Conservation (phyloP, 1,140 invertebrate genomes). For the Drosophila parvula region DNA sequence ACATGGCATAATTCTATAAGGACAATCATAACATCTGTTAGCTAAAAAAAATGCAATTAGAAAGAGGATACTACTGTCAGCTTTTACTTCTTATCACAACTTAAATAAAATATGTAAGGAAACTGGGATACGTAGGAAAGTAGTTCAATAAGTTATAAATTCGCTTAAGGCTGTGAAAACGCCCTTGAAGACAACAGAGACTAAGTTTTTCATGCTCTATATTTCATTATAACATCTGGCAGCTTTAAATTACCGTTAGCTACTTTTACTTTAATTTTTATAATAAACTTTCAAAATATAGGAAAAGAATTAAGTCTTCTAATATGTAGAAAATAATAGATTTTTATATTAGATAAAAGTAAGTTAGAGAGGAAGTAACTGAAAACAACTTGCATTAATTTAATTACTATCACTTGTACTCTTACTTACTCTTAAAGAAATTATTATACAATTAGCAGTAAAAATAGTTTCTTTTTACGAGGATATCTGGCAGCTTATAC, state of each 20-base stretch:
- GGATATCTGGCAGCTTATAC: too few species aligned
- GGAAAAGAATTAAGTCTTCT: too few species aligned
- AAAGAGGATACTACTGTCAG: neutral
- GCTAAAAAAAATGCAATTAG: neutral
- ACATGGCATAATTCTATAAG: neutral
- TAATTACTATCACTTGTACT: neutral
- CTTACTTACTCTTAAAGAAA: too few species aligned
- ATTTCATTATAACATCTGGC: neutral
- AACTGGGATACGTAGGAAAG: too few species aligned
- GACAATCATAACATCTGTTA: conserved; percentile 3
- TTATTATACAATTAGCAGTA: neutral
- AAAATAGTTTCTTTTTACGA: neutral
- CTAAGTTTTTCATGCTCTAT: neutral
- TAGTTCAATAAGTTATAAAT: too few species aligned
- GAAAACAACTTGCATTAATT: too few species aligned
- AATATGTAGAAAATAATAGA: too few species aligned
- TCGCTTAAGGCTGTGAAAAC: neutral
- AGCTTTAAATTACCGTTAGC: neutral
- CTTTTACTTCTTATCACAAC: too few species aligned
- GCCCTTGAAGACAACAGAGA: too few species aligned
- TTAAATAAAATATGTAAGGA: too few species aligned
- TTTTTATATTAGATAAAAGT: neutral
- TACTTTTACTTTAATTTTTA: neutral
- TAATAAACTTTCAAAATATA: too few species aligned
- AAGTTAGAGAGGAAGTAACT: too few species aligned